These are phyloP conservation scores for Hydractinia echinata DNA, from an alignment of 30 jellyfish, hydroid and myxozoan genomes.

Conservation along the genomic window DNA sequence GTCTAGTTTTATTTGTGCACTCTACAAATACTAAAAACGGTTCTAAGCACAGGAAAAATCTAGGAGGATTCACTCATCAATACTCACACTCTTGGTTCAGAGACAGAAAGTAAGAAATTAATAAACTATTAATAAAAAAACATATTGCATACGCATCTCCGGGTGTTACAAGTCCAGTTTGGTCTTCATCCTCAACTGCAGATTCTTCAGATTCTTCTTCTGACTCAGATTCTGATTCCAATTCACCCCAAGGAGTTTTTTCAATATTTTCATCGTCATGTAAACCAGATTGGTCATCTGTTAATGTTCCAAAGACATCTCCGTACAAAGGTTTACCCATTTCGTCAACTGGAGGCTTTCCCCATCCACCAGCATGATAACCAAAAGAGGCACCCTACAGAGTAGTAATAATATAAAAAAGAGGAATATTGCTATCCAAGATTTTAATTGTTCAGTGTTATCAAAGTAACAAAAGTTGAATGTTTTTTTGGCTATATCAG, in stretches of 20 bases:
- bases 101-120: background rate
- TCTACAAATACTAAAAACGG: no score
- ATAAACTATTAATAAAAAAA: background rate
- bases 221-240: slow-evolving; percentile 90
- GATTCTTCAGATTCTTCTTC: slow-evolving; percentile 82
- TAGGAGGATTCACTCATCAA: background rate
- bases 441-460: no score
- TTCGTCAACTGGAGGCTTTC: slow-evolving; percentile 99
- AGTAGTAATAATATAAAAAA: background rate
- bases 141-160: slow-evolving; percentile 90
- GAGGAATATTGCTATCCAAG: no score
- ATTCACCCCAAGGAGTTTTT: slow-evolving; percentile 98
- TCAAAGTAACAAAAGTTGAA: no score
- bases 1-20: no score
- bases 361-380: slow-evolving; percentile 99
- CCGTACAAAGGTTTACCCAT: slow-evolving; percentile 98
- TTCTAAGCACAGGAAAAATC: background rate
- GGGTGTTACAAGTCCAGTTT: slow-evolving; percentile 94
- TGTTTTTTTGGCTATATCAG: no score
- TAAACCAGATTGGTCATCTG: slow-evolving; percentile 57
- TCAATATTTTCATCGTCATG: slow-evolving; percentile 76
- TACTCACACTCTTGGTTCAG: background rate
- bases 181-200: slow-evolving; percentile 91
- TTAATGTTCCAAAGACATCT: slow-evolving; percentile 93
- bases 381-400: slow-evolving; percentile 99